A percentile compares a stretch with the other conserved stretches of the same genome.
Evolutionary conservation across 1,140 invertebrate genomes (phyloP).

Genomic region (Habropoda laboriosa): DNA sequence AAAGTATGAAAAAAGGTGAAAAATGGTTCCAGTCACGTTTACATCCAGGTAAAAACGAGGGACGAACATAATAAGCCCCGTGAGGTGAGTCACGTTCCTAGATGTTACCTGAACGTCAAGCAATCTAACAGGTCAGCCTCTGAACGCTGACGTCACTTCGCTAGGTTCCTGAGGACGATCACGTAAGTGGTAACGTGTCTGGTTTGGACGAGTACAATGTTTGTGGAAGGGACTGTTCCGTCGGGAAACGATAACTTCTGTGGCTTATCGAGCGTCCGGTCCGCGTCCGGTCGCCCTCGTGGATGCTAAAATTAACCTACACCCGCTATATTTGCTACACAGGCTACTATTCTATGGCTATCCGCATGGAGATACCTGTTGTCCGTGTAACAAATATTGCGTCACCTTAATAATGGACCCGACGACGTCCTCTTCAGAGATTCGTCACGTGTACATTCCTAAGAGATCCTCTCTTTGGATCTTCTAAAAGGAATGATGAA

Average conservation of each 20-base stretch:
- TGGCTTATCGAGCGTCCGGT: not conserved
- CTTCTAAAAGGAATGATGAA: not conserved
- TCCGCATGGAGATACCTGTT: not conserved
- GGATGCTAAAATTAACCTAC: not conserved
- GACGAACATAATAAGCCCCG: not conserved
- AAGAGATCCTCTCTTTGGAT: not conserved
- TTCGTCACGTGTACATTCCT: not conserved
- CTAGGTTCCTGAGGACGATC: not conserved
- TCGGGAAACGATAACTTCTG: not conserved
- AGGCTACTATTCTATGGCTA: not conserved
- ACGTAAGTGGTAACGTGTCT: too few species aligned
- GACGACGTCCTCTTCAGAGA: not conserved
- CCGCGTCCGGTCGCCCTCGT: not conserved
- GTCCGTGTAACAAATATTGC: not conserved
- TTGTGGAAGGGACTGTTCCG: not conserved
- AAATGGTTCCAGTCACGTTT: not conserved
- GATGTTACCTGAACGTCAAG: not conserved
- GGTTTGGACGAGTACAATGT: too few species aligned
- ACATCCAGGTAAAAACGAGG: too few species aligned
- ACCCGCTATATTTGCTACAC: not conserved
- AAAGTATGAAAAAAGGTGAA: too few species aligned
- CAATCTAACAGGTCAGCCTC: not conserved
- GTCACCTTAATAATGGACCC: conserved; percentile 9
- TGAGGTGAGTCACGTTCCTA: not conserved
- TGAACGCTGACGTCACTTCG: not conserved